Evolutionary conservation across 2,888 invertebrate species (phyloP).

Genomic region (Cataglyphis cursor): DNA sequence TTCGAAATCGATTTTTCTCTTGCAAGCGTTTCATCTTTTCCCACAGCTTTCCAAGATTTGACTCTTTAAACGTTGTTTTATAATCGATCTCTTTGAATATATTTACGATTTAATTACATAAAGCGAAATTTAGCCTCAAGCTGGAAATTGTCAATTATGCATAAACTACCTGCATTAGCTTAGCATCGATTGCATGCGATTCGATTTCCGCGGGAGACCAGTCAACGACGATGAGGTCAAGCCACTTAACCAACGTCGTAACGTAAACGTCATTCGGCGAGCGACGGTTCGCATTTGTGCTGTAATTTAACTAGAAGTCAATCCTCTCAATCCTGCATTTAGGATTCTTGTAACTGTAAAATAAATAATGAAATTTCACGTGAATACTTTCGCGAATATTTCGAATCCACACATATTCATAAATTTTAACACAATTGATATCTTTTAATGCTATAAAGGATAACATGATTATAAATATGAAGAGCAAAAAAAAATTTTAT

Average conservation of each 20-base stretch:
- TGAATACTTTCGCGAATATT: background rate
- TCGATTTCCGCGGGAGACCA: background rate
- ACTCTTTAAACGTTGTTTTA: background rate
- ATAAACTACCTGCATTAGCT: background rate
- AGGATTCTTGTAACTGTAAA: background rate
- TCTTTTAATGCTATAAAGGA: background rate
- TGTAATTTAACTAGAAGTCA: conserved; percentile 1
- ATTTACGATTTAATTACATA: background rate
- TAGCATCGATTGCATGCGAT: background rate
- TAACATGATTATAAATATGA: background rate
- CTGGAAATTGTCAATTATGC: background rate
- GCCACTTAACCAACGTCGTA: conserved; percentile 1
- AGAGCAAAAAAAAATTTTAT: background rate
- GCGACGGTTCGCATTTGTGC: background rate
- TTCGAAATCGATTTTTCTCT: background rate
- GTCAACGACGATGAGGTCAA: conserved; percentile 6
- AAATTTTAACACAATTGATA: background rate
- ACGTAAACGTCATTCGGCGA: conserved; percentile 10
- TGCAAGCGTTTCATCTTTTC: background rate
- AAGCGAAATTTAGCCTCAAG: background rate
- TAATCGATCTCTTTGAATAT: background rate
- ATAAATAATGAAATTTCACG: background rate
- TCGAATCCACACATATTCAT: background rate
- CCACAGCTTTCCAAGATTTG: background rate
- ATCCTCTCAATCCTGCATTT: background rate